Base-by-base conservation (phyloP, 2,113 vertebrate species). In the Etheostoma spectabile region DNA sequence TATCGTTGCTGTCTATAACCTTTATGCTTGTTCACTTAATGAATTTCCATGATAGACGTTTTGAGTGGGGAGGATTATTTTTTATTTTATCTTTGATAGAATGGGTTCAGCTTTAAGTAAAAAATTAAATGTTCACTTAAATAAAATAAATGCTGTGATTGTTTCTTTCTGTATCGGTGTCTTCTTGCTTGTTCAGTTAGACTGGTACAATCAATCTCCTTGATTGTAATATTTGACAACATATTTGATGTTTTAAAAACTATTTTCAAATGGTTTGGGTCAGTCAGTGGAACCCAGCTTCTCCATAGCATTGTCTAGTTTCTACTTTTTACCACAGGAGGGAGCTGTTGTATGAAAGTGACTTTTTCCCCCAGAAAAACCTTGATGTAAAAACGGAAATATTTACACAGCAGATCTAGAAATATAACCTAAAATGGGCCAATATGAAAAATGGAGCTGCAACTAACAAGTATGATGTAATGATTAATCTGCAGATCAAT, bases 111-210 rank as follows among this genome's bases (percentile, higher is more conserved):
- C 79, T 90, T 92, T 88, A 46, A 92, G 91, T 89, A 77, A 87
- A 87, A 77, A 87, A 87, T 61, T 91, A 67, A 89, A 69, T 86
- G 89, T 93, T 89, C 92, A 91, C 81, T 88, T 46, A 82, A 86
- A 80, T 82, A 85, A 92, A 93, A 83, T 81, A 85, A 61, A 79
- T 85, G 51, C 77, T 87, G 78, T 86, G 49, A 80, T 79, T 64
- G 46, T 81, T 75, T 78, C 49, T 81, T 75, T 80, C 55, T 71
- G 14, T 18, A 1, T 53, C 11, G 0, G 5, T 81, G 74, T 73
- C 15, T 57, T 68, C 10, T 52, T 10, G 4, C 7, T 33, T 0
- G 6, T n/a, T 10, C 4, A 0, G 30, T 59, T 65, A 12, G 18
- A 18, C 4, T 10, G 11, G 14, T 21, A 8, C 57, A 73, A 35